These are phyloP conservation scores for Cheumatopsyche charites DNA, from an alignment of 1,140 invertebrate species.

Conservation along the genomic window DNA sequence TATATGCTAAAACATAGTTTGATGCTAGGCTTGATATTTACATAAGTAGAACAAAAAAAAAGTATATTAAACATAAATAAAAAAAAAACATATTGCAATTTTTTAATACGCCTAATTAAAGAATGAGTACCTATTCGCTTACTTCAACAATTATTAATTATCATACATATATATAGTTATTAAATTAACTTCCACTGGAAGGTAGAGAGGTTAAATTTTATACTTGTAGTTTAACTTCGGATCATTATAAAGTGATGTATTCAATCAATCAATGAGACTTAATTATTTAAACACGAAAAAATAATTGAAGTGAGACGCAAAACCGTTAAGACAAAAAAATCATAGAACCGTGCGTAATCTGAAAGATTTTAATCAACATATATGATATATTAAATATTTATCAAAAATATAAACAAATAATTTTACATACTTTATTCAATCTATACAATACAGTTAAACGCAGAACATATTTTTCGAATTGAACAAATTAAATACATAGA, in stretches of 20 bases:
- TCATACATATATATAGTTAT: constrained; percentile 21
- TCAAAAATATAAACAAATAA: constrained; percentile 10
- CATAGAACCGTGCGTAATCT: neutral
- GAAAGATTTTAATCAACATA: constrained; percentile 2
- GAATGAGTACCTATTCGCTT: constrained; percentile 46
- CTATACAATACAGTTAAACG: constrained; percentile 29
- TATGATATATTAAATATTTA: constrained; percentile 7
- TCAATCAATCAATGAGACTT: constrained; percentile 48
- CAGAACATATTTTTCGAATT: constrained; percentile 47
- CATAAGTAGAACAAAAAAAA: constrained; percentile 38
- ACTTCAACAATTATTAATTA: constrained; percentile 40
- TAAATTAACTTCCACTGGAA: constrained; percentile 42
- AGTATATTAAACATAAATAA: constrained; percentile 17
- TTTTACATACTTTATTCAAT: constrained; percentile 35
- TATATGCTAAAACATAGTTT: constrained; percentile 43
- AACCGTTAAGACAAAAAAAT: constrained; percentile 32
- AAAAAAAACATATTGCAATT: constrained; percentile 38
- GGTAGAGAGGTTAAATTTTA: constrained; percentile 44
- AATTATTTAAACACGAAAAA: constrained; percentile 37
- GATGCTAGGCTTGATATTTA: constrained; percentile 46
- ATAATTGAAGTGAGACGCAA: constrained; percentile 35
- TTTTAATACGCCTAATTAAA: constrained; percentile 45
- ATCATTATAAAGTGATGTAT: constrained; percentile 43
- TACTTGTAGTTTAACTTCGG: constrained; percentile 41
- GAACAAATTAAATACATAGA: constrained; percentile 23